Base-by-base conservation (phyloP, 1,140 invertebrate genomes). In the Pseudomyrmex sp. region DNA sequence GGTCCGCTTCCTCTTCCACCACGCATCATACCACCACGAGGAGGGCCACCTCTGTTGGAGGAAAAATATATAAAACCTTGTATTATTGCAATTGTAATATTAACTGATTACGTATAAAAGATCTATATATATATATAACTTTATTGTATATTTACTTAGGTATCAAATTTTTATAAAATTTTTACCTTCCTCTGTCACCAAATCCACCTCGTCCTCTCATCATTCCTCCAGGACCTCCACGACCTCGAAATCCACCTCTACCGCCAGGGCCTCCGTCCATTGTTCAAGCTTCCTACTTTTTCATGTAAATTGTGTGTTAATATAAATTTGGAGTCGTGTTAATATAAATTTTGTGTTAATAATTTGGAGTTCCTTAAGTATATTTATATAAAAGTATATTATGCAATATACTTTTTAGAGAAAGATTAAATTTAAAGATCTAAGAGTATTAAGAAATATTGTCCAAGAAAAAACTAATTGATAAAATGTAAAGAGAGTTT, bases 141-240 rank as follows among this genome's bases (percentile, higher is more conserved):
- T 23, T 5, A 68, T 44, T n/a, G 46, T 62, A 52, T 5, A 50
- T 26, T 50, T 80, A 44, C n/a, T 58, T 20, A 20, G 35, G 18
- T 58, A 35, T 50, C 61, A 68, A 72, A 35, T 58, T 46, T 69
- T 87, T 84, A 35, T 50, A 72, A 68, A 74, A 35, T 62, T 46
- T 69, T 87, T 85, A 93, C 94, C 94, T 92, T 88, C 92, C 93
- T 68, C 92, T 90, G 10, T 93, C 93, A 44, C 90, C 91, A 23
- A 94, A 94, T 46, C 93, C 90, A 2, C 94, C 93, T 61, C 93
- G 93, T 89, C 94, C 94, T 54, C 94, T 90, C 91, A 93, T 92
- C 1, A 91, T 85, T 18, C 90, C 91, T 48, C 91, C 90, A 58
- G 91, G 91, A 10, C 93, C 93, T 50, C 92, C 92, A n/a, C 91